Conservation (phyloP, 2,888 invertebrate species). For the Sisyra nigra region DNA sequence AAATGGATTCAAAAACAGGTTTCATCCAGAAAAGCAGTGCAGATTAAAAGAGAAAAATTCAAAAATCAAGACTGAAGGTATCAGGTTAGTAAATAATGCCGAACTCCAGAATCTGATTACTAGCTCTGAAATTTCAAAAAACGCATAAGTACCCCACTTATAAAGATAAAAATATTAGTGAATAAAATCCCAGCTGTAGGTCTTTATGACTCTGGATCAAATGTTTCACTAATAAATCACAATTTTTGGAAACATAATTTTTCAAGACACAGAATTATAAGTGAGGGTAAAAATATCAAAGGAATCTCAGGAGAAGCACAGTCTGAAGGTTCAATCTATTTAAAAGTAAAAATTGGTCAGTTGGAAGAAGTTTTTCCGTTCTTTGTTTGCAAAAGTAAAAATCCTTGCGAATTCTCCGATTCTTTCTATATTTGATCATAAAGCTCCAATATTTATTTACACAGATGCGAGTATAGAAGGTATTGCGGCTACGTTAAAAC, state of each 20-base stretch:
- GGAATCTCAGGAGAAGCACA: too few relatives aligned
- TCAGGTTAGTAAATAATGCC: constrained; percentile 2
- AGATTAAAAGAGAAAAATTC: constrained; percentile 9
- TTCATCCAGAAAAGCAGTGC: constrained; percentile 10
- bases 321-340: constrained; percentile 6
- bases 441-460: too few relatives aligned
- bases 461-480: too few relatives aligned
- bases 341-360: constrained; percentile 10
- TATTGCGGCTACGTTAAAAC: too few relatives aligned
- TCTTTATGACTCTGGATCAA: constrained; percentile 11
- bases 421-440: too few relatives aligned
- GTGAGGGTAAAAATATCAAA: too few relatives aligned
- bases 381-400: constrained; percentile 9
- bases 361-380: constrained; percentile 5
- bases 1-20: constrained; percentile 11
- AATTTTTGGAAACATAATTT: constrained; percentile 7
- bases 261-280: constrained; percentile 7
- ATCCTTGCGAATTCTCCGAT: too few relatives aligned
- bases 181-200: constrained; percentile 10
- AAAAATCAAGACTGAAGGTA: constrained; percentile 7
- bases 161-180: constrained; percentile 10
- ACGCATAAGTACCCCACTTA: constrained; percentile 10
- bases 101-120: constrained; percentile 10
- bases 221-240: constrained; percentile 10
- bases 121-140: constrained; percentile 10